Percentiles rank a stretch among this genome's conserved stretches.
These are phyloP conservation scores for Aphis gossypii DNA, from an alignment of 1,140 invertebrate genomes.

Conservation along the genomic window DNA sequence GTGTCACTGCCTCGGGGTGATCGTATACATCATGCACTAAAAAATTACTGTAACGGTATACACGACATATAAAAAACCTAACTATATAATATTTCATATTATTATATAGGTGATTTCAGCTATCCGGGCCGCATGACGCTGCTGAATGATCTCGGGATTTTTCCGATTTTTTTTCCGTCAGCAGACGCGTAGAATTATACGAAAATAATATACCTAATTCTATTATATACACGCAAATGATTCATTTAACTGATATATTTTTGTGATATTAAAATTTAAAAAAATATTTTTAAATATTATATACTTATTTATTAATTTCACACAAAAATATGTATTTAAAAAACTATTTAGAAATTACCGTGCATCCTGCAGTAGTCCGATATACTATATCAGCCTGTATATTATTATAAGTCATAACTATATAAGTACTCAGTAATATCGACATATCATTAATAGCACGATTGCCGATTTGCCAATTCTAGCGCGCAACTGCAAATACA, in stretches of 20 bases:
- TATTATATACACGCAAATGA: not conserved
- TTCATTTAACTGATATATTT: not conserved
- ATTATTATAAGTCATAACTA: not conserved
- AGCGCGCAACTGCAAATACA: not conserved
- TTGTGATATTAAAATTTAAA: not conserved
- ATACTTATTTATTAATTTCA: no score
- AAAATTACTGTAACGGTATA: slow-evolving; percentile 7
- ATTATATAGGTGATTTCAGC: not conserved
- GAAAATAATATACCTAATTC: not conserved
- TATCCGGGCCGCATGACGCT: not conserved
- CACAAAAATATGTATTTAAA: not conserved
- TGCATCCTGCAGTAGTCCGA: not conserved
- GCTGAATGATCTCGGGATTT: not conserved
- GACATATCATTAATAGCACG: not conserved
- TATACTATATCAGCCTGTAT: not conserved
- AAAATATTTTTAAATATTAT: no score
- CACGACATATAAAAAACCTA: not conserved
- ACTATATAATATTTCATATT: not conserved
- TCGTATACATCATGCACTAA: not conserved
- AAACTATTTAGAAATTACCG: not conserved
- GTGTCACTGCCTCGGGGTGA: not conserved
- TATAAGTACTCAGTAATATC: not conserved
- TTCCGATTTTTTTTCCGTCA: not conserved
- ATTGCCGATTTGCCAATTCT: not conserved
- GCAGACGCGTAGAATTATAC: not conserved